Percentiles rank a stretch among this genome's conserved stretches.
These are phyloP conservation scores for Danionella dracula DNA, from an alignment of 2,797 vertebrate genomes.

Conservation along the genomic window DNA sequence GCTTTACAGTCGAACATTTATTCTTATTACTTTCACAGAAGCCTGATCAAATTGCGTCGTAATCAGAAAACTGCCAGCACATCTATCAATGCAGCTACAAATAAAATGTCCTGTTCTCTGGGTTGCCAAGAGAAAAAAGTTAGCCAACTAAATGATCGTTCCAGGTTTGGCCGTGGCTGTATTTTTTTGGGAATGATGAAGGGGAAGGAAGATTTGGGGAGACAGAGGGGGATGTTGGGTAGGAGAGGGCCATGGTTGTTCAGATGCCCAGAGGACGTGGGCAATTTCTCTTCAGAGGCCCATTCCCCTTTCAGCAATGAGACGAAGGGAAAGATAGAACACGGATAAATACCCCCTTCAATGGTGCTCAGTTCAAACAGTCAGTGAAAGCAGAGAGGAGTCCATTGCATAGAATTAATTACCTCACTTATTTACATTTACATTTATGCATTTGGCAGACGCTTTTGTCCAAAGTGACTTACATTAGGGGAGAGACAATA, in stretches of 20 bases:
- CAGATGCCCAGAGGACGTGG: constrained; percentile 21
- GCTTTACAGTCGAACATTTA: constrained; percentile 65
- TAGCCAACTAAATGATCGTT: constrained; percentile 51
- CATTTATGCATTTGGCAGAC: no score
- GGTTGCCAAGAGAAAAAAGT: constrained; percentile 31
- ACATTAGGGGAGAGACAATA: no score
- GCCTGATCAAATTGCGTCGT: constrained; percentile 72
- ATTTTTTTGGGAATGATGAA: constrained; percentile 65
- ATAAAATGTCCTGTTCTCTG: constrained; percentile 61
- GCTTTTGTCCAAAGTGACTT: no score
- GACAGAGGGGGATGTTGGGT: constrained; percentile 61
- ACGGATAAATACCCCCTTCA: background rate
- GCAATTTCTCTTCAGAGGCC: constrained; percentile 46
- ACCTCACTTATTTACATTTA: no score
- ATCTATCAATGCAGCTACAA: constrained; percentile 75
- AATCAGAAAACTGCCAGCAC: constrained; percentile 76
- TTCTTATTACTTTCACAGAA: constrained; percentile 71
- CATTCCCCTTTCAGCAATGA: constrained; percentile 24
- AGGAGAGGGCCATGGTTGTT: constrained; percentile 41
- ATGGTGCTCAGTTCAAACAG: background rate
- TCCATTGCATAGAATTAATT: no score
- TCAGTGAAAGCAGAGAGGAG: background rate
- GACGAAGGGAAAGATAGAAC: constrained; percentile 12
- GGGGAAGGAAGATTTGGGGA: constrained; percentile 62
- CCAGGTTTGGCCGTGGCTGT: constrained; percentile 34